phyloP scores from a whole-genome alignment of 2,797 vertebrate genomes.

The Pygocentrus nattereri region DNA sequence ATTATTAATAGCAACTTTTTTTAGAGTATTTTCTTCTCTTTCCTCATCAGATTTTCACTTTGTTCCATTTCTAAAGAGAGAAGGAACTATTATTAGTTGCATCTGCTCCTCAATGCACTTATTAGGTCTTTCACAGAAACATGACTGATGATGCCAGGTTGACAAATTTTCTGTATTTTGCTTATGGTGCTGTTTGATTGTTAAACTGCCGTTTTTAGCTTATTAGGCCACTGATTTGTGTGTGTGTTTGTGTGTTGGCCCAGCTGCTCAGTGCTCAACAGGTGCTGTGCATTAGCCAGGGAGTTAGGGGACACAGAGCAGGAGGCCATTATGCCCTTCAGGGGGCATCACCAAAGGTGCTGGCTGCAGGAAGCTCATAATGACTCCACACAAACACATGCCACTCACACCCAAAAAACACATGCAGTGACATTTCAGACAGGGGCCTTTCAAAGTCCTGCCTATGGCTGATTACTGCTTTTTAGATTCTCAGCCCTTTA shows the following conservation, averaged over 20 bases:
- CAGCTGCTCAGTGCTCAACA: conserved; percentile 62
- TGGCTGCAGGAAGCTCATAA: conserved; percentile 75
- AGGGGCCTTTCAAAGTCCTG: conserved; percentile 58
- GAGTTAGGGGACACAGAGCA: conserved; percentile 60
- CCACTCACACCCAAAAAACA: conserved; percentile 42
- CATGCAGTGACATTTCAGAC: conserved; percentile 57
- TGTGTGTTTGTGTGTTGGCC: conserved; percentile 10
- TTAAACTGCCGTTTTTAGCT: background rate
- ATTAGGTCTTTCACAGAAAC: conserved; percentile 3
- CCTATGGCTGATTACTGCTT: conserved; percentile 56
- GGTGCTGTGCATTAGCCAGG: conserved; percentile 65
- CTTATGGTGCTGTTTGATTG: conserved; percentile 1
- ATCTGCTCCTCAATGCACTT: background rate
- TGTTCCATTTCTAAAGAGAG: background rate
- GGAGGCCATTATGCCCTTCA: conserved; percentile 31
- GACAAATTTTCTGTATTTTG: background rate
- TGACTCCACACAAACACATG: conserved; percentile 65
- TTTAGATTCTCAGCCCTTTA: conserved; percentile 64
- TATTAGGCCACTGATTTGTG: background rate
- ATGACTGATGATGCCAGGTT: conserved; percentile 1
- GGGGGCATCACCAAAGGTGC: conserved; percentile 70
- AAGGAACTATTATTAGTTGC: background rate
- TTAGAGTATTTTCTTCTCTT: conserved; percentile 14
- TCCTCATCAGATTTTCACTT: background rate
- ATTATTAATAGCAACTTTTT: conserved; percentile 12